Evolutionary conservation across 92 coral and sea anemone species (phyloP), one percentile per base, ranked within the genome.

Genomic region (Pocillopora meandrina): DNA sequence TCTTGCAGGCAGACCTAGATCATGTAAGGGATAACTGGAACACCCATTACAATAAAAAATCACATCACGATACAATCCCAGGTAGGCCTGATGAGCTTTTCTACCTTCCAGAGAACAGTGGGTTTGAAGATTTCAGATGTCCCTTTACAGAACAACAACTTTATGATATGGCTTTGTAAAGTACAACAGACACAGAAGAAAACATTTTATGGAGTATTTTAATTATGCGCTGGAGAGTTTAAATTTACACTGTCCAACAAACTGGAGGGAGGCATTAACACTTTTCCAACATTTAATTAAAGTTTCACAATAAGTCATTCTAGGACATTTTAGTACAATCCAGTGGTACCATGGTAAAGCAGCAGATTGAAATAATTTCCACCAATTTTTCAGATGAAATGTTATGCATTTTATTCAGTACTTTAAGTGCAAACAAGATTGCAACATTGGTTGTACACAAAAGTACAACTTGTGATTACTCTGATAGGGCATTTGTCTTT

Each of bases 11-110:
- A 9, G 82, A 78, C n/a, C 72, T 78, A 62, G 35, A 85, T 70
- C 70, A 78, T 20, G 82, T 73, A 31, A 78, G 84, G 87, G 94
- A 87, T 75, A 89, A 91, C 78, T 88, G 87, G 91, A 91, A 91
- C 77, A 90, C 91, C 31, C 93, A 90, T 59, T 72, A 71, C 60
- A 87, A 2, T 42, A 2, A 5, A 42, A 42, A 42, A 42, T 42
- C 49, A 42, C 49, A 5, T 42, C 49, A 42, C 49, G 5, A 42
- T 42, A 42, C 49, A 42, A 5, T 42, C 49, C 49, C 74, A 19
- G 15, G 36, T 23, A 69, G 59, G 59, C 76, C 47, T 72, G 76
- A 52, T 42, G 23, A 52, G 47, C 59, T 72, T 72, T 42, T 72
- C 59, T 72, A 74, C 60, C 74, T 42, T 42, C 49, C 49, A 42